These are phyloP conservation scores for Agrotis clavis DNA, from an alignment of 2,888 invertebrate genomes.

Conservation along the genomic window DNA sequence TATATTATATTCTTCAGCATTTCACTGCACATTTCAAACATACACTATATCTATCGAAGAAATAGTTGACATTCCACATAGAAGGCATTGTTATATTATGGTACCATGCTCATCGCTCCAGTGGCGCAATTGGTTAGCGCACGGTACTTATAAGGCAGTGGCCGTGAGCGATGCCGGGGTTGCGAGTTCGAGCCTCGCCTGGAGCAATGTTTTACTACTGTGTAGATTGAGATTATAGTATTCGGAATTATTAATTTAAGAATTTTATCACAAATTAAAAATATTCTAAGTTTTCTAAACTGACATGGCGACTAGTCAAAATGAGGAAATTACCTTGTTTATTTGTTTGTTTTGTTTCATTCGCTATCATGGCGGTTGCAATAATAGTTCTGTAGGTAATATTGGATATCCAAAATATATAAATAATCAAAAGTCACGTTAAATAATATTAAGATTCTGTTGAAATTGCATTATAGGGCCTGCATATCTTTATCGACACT, in stretches of 20 bases:
- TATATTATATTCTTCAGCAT: neutral
- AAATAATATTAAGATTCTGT: too few species aligned
- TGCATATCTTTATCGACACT: too few species aligned
- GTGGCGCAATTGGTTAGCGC: slow-evolving; percentile 99
- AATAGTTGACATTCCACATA: neutral
- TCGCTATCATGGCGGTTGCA: too few species aligned
- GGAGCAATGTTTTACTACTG: slow-evolving; percentile 54
- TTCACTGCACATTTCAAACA: neutral
- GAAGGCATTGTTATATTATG: neutral
- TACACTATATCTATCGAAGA: slow-evolving; percentile 10
- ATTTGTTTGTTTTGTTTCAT: too few species aligned
- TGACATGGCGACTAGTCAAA: too few species aligned
- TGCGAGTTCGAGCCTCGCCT: slow-evolving; percentile 67
- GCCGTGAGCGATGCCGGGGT: slow-evolving; percentile 60
- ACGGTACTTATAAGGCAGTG: slow-evolving; percentile 95
- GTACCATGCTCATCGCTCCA: slow-evolving; percentile 92
- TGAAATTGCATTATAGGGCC: too few species aligned
- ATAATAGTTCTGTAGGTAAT: too few species aligned
- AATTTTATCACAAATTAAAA: neutral
- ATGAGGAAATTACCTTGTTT: too few species aligned
- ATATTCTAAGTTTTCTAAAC: neutral
- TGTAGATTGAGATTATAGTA: neutral
- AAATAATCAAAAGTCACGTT: too few species aligned
- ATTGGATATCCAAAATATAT: too few species aligned
- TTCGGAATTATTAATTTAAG: neutral